Evolutionary conservation across 1,140 invertebrate genomes (phyloP), one percentile per base, ranked within the genome.

Genomic region (Adoxophyes honmai): DNA sequence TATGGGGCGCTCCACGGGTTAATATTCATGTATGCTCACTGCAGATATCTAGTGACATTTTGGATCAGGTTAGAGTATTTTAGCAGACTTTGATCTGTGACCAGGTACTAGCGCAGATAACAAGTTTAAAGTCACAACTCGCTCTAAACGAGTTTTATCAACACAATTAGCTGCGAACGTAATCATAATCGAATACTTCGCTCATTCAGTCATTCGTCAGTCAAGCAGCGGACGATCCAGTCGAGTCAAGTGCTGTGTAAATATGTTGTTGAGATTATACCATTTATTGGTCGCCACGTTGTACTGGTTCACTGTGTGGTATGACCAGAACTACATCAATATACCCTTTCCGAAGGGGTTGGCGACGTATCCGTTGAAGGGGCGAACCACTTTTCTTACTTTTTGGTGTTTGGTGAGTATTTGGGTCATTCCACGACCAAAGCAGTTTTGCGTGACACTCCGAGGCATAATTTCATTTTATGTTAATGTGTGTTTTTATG

Each of bases 321-420:
- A 81, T 39, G 84, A 87, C 55, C 77, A 83, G 53, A 68, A 42
- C 4, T 83, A 81, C 54, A 54, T 87, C 18, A 65, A 75, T n/a
- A 28, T 85, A 4, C 79, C 74, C 0, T 67, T 79, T 28, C 72
- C 70, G 0, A 73, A 80, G 11, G 63, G 55, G n/a, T 67, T 75
- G 44, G 68, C 63, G 8, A 52, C 38, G 16, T 63, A 70, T 33
- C 64, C 64, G 0, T 60, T 66, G 1, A 74, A 60, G 39, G 65
- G 61, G 4, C 58, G 81, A 34, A 59, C 55, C 10, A 67, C 79
- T 57, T 85, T 83, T 36, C 56, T 86, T 1, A 86, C 83, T 1
- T 70, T 85, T 33, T 86, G 83, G 81, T 75, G 71, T 56, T 60
- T 86, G 48, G 83, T 86, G 64, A 83, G 83, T 81, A n/a, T n/a